Percentiles rank a stretch among this genome's conserved stretches.
Evolutionary conservation across 1,140 invertebrate species (phyloP).

Genomic region (Drosophila azteca): DNA sequence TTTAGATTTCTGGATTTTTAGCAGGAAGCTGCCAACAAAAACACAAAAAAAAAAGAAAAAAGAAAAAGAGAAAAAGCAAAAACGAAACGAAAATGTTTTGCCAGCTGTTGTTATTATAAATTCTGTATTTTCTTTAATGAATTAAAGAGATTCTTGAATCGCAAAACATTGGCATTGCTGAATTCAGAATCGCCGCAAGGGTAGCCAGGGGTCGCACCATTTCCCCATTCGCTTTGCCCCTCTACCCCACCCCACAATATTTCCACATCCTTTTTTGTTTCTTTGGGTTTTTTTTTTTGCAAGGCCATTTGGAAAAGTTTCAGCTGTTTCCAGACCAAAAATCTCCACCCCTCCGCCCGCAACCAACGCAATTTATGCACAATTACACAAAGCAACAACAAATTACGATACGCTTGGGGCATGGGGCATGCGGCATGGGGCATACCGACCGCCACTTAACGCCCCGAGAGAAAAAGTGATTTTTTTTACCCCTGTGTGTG

Average conservation of each 20-base stretch:
- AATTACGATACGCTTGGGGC: slow-evolving; percentile 10
- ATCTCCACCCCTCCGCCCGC: slow-evolving; percentile 7
- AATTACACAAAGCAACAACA: slow-evolving; percentile 56
- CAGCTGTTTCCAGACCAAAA: slow-evolving; percentile 54
- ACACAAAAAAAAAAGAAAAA: background rate
- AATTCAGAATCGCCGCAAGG: slow-evolving; percentile 21
- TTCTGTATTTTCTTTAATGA: slow-evolving; percentile 4
- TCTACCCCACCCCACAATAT: too few relatives aligned
- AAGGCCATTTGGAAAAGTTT: slow-evolving; percentile 57
- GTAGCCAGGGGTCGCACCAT: slow-evolving; percentile 14
- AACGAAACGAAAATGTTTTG: slow-evolving; percentile 7
- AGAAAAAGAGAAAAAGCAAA: too few relatives aligned
- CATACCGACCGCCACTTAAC: slow-evolving; percentile 57
- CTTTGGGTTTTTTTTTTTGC: slow-evolving; percentile 19
- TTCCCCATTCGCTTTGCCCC: background rate
- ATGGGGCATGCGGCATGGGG: background rate
- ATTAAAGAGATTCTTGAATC: slow-evolving; percentile 14
- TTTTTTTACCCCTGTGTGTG: slow-evolving; percentile 13
- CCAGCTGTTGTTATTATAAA: slow-evolving; percentile 38
- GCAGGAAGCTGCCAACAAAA: slow-evolving; percentile 42
- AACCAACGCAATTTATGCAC: slow-evolving; percentile 53
- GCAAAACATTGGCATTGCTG: slow-evolving; percentile 1
- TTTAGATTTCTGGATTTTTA: slow-evolving; percentile 12
- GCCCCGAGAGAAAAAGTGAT: slow-evolving; percentile 26
- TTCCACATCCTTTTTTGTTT: background rate